phyloP scores from a whole-genome alignment of 2,797 vertebrate genomes.

The Naso thynnoides region DNA sequence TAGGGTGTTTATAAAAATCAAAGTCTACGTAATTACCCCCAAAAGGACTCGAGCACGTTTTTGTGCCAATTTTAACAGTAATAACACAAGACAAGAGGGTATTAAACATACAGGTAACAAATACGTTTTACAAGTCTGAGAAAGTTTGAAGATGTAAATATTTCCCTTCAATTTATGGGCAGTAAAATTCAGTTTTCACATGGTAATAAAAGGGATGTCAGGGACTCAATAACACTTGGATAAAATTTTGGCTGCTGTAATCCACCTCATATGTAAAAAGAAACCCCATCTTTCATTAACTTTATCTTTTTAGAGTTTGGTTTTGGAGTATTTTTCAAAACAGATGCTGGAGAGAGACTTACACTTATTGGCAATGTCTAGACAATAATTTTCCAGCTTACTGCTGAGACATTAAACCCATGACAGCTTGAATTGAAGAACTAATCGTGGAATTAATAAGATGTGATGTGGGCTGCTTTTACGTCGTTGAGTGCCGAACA shows the following conservation, averaged over 20 bases:
- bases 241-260: background rate
- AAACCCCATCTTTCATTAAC: conserved; percentile 20
- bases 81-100: too few species aligned
- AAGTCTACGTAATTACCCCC: too few species aligned
- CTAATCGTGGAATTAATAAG: conserved; percentile 70
- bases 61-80: too few species aligned
- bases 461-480: conserved; percentile 54
- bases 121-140: too few species aligned
- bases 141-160: too few species aligned
- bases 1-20: too few species aligned
- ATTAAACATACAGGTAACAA: too few species aligned
- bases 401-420: conserved; percentile 58
- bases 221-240: background rate
- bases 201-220: background rate
- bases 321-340: conserved; percentile 38
- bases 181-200: background rate
- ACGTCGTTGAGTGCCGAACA: conserved; percentile 47
- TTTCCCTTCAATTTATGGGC: too few species aligned
- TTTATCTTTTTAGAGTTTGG: conserved; percentile 8
- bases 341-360: conserved; percentile 23
- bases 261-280: conserved; percentile 11
- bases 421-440: conserved; percentile 55
- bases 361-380: conserved; percentile 60
- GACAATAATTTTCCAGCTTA: conserved; percentile 70
- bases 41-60: too few species aligned